Evolutionary conservation across 1,140 invertebrate genomes (phyloP).

Genomic region (Zaprionus davidi): DNA sequence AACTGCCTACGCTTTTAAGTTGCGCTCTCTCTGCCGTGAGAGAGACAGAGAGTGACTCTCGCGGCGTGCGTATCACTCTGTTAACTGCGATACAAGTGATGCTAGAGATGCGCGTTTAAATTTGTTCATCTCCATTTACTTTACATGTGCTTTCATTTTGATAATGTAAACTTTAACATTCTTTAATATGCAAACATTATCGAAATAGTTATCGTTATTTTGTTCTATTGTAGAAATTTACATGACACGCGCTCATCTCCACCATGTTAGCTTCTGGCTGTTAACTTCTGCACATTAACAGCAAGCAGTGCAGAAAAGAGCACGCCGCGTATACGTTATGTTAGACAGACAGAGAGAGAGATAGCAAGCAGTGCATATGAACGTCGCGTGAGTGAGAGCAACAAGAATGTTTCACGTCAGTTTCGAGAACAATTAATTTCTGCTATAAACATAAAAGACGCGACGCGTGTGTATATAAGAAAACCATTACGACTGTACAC

Average conservation of each 20-base stretch:
- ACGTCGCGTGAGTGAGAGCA: not conserved
- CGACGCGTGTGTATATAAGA: constrained; percentile 50
- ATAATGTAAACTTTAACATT: not conserved
- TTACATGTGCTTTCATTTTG: too few species aligned
- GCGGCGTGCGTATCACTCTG: constrained; percentile 15
- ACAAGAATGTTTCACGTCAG: constrained; percentile 8
- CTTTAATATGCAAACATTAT: too few species aligned
- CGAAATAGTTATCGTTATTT: not conserved
- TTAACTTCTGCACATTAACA: constrained; percentile 17
- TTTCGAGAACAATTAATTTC: constrained; percentile 39
- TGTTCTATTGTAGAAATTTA: not conserved
- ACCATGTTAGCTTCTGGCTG: not conserved
- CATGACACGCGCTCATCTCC: constrained; percentile 2
- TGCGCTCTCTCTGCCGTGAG: not conserved
- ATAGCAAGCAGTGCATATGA: constrained; percentile 24
- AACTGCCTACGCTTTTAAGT: constrained; percentile 10
- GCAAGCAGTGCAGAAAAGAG: constrained; percentile 32
- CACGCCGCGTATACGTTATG: constrained; percentile 33
- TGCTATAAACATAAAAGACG: constrained; percentile 17
- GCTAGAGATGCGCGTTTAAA: not conserved
- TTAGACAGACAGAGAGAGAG: not conserved
- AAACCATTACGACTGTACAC: constrained; percentile 1
- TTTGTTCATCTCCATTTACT: not conserved
- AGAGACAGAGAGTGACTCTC: constrained; percentile 2
- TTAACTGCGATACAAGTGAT: not conserved